These are phyloP conservation scores for Alsophila aescularia DNA, from an alignment of 2,888 invertebrate genomes.

Conservation along the genomic window DNA sequence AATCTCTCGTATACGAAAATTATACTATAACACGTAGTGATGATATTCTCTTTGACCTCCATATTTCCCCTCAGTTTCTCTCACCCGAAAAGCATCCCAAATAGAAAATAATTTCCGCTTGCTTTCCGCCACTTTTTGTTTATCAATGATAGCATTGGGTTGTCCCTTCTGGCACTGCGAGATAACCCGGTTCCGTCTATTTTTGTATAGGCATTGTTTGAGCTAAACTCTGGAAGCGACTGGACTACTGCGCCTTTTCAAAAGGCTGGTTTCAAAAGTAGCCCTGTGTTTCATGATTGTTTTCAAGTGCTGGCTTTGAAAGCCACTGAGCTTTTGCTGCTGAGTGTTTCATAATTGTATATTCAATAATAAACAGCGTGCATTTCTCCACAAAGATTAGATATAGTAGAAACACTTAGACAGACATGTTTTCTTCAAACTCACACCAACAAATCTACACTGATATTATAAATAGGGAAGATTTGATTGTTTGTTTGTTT, in stretches of 20 bases:
- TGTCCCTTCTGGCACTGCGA: conserved; percentile 46
- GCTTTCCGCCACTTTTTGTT: conserved; percentile 30
- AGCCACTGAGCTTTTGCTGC: neutral
- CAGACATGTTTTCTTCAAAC: too few species aligned
- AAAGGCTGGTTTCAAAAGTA: conserved; percentile 5
- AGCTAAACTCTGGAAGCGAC: conserved; percentile 10
- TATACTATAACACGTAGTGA: too few species aligned
- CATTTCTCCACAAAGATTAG: too few species aligned
- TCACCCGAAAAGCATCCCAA: neutral
- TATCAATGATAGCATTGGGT: conserved; percentile 48
- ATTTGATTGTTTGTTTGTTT: too few species aligned
- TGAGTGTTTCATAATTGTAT: neutral
- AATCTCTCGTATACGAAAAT: too few species aligned
- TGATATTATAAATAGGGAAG: too few species aligned
- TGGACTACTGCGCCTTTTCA: conserved; percentile 9
- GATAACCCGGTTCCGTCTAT: conserved; percentile 46
- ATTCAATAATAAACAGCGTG: neutral
- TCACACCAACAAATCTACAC: too few species aligned
- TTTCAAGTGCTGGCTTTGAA: conserved; percentile 2
- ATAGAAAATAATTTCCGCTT: conserved; percentile 22
- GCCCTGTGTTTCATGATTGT: neutral
- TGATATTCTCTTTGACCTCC: too few species aligned
- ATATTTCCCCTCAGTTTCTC: neutral
- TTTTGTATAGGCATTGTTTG: conserved; percentile 45
- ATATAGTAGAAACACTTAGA: too few species aligned